A percentile compares a stretch with the other conserved stretches of the same genome.
Evolutionary conservation across 2,888 invertebrate genomes (phyloP).

Genomic region (Sipha maydis): DNA sequence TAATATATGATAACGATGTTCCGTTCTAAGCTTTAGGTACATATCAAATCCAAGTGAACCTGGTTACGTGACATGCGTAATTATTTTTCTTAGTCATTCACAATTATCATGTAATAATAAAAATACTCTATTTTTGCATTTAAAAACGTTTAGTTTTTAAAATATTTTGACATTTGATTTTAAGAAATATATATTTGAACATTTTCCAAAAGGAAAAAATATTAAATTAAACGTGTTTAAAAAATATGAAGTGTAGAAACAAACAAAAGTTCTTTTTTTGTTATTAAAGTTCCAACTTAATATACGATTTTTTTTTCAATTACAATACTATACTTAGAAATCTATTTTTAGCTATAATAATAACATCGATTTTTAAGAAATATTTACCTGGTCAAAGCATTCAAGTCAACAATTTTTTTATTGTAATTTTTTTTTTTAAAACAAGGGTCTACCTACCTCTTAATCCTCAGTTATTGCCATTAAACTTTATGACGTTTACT

Average conservation of each 20-base stretch:
- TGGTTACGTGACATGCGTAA: too few relatives aligned
- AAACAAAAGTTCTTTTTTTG: conserved; percentile 23
- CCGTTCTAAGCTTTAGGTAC: too few relatives aligned
- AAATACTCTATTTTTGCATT: conserved; percentile 8
- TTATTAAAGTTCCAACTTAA: conserved; percentile 35
- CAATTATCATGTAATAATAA: too few relatives aligned
- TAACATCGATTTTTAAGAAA: neutral
- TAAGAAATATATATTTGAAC: conserved; percentile 28
- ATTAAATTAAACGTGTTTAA: conserved; percentile 56
- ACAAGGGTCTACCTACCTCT: neutral
- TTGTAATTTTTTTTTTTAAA: neutral
- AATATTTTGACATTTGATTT: neutral
- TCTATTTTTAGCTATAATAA: conserved; percentile 6
- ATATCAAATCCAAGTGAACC: too few relatives aligned
- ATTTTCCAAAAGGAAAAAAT: conserved; percentile 35
- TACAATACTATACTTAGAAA: neutral
- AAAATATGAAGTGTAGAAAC: conserved; percentile 30
- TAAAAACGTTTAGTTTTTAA: conserved; percentile 17
- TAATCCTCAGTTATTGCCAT: neutral
- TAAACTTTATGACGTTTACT: neutral
- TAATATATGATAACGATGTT: too few relatives aligned
- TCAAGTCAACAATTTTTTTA: neutral
- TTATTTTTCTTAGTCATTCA: too few relatives aligned
- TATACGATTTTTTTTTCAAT: neutral
- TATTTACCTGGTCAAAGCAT: neutral